A percentile compares a stretch with the other conserved stretches of the same genome.
phyloP scores from a whole-genome alignment of 2,797 vertebrate species.

The Xenopus petersii region DNA sequence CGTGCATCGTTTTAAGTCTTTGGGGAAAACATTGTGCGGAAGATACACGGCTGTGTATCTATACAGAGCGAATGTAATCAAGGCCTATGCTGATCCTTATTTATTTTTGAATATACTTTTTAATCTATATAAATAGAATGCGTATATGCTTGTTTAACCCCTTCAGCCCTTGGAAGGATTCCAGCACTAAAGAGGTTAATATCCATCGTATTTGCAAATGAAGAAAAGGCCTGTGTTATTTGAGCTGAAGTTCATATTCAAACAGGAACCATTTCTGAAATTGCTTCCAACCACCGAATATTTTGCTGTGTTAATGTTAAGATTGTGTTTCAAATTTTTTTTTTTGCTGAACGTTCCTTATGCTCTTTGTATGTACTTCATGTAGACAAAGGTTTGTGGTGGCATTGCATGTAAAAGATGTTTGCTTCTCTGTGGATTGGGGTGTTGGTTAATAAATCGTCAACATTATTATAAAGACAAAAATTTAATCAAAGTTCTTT shows the following conservation, averaged over 20 bases:
- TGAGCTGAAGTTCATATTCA: background rate
- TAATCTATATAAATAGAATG: slow-evolving; percentile 22
- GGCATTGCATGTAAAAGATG: slow-evolving; percentile 28
- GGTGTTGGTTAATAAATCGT: slow-evolving; percentile 49
- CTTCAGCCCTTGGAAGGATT: slow-evolving; percentile 8
- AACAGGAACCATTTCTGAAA: slow-evolving; percentile 27
- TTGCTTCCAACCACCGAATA: slow-evolving; percentile 22
- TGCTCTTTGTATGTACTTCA: slow-evolving; percentile 48
- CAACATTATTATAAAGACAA: slow-evolving; percentile 18
- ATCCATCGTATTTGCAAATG: slow-evolving; percentile 12
- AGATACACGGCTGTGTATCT: slow-evolving; percentile 17
- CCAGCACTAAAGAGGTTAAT: slow-evolving; percentile 16
- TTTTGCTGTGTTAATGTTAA: slow-evolving; percentile 41
- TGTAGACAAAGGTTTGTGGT: slow-evolving; percentile 39
- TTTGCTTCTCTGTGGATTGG: slow-evolving; percentile 45
- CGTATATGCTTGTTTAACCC: slow-evolving; percentile 28
- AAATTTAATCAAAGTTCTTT: no score
- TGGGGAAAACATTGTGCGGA: slow-evolving; percentile 12
- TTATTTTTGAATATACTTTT: slow-evolving; percentile 40
- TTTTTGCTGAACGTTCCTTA: slow-evolving; percentile 30
- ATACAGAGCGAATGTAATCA: slow-evolving; percentile 6
- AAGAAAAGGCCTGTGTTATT: background rate
- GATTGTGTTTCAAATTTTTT: slow-evolving; percentile 33
- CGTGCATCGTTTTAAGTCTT: slow-evolving; percentile 15
- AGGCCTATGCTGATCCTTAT: slow-evolving; percentile 25